Evolutionary conservation across 2,113 vertebrate species (phyloP), one percentile per base, ranked within the genome.

Genomic region (Paraplagusia blochii): DNA sequence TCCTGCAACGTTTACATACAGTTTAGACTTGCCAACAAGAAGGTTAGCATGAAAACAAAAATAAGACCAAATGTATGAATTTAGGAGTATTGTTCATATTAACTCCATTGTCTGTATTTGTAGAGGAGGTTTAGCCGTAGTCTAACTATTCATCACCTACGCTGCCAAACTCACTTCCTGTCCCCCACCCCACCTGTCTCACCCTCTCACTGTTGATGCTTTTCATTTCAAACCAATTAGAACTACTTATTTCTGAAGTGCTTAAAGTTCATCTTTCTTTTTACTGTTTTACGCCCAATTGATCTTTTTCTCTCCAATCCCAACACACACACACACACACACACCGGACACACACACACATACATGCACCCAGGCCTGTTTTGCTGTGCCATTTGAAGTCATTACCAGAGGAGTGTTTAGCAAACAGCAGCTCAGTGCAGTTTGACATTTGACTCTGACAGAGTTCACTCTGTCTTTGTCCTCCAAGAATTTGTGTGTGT

Each of bases 381-480:
- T 57, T 68, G 57, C 58, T 44, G 14, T 51, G 61, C 63, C 60
- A 70, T 80, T 74, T 81, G 72, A 77, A 82, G 82, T 77, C 73
- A 84, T 84, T 84, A 82, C 59, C 57, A 80, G 15, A 50, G 42
- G 69, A 78, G 74, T 85, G 80, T 82, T 85, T 82, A 85, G 83
- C 80, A 85, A 82, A 85, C 83, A 85, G 58, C 49, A 68, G 74
- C 77, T 74, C 74, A 85, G 77, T 76, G 69, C 74, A 81, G 69
- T 80, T 82, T 82, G 75, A 82, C 77, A 82, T 82, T 85, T 85
- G 83, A 80, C 77, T 79, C 80, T 74, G 72, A 76, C 72, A 70
- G 53, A 68, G 46, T 61, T 62, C 18, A 16, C 46, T 81, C 56
- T 63, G 68, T 62, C 64, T 72, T 71, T 80, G 59, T 74, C 64